Conservation (phyloP, 2,888 invertebrate genomes). For the Drosophila bunnanda region DNA sequence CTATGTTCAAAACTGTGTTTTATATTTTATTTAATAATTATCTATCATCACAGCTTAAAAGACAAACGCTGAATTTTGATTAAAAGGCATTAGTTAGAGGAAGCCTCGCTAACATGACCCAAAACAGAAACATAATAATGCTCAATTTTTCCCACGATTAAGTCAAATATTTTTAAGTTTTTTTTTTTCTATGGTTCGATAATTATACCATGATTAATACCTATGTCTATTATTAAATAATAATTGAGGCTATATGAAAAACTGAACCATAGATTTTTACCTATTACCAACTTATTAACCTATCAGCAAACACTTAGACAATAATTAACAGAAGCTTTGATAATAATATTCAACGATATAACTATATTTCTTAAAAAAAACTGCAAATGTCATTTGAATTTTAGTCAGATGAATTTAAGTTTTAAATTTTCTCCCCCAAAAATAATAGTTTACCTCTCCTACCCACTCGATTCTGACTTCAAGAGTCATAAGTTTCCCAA, state of each 20-base stretch:
- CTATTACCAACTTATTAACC: background rate
- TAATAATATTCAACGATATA: background rate
- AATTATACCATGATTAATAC: background rate
- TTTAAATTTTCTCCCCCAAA: background rate
- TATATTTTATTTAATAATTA: background rate
- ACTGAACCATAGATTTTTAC: background rate
- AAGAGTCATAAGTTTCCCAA: background rate
- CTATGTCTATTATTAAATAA: background rate
- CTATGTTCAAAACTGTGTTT: background rate
- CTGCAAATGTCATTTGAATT: background rate
- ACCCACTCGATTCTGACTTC: background rate
- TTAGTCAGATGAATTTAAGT: background rate
- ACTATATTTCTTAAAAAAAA: background rate
- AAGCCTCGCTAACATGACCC: background rate
- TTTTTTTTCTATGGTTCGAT: background rate
- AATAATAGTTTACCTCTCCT: background rate
- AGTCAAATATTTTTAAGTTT: background rate
- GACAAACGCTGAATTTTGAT: background rate
- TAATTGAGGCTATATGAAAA: background rate
- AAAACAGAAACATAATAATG: background rate
- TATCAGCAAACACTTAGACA: background rate
- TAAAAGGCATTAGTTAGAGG: background rate
- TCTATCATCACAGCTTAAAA: background rate
- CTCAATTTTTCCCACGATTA: background rate
- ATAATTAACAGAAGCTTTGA: background rate